phyloP scores from a whole-genome alignment of 2,888 invertebrate species.

The Drosophila bunnanda region DNA sequence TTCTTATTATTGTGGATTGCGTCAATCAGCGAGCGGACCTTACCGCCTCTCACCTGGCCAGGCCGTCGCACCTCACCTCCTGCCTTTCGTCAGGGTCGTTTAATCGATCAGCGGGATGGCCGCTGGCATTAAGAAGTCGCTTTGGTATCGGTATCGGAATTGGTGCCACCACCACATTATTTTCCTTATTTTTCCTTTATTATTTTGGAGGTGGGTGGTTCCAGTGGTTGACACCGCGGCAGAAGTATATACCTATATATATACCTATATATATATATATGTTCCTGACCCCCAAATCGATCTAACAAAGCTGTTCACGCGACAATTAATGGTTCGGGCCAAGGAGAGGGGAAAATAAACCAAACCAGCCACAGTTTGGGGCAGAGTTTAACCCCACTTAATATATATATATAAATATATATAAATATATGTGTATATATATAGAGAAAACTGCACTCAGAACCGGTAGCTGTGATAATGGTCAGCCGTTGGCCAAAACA shows the following conservation, averaged over 20 bases:
- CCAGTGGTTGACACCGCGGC: constrained; percentile 59
- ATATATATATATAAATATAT: neutral
- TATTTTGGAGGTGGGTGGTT: constrained; percentile 11
- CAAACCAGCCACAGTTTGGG: neutral
- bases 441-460: constrained; percentile 11
- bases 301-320: constrained; percentile 77
- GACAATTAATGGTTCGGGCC: constrained; percentile 73
- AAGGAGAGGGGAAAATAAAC: constrained; percentile 25
- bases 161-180: constrained; percentile 35
- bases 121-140: constrained; percentile 70
- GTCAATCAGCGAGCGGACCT: constrained; percentile 69
- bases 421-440: too few relatives aligned
- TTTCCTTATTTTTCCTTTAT: neutral
- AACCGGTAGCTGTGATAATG: constrained; percentile 77
- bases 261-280: constrained; percentile 9
- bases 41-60: constrained; percentile 13
- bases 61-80: neutral
- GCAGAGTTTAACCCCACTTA: neutral
- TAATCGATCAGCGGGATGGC: constrained; percentile 75
- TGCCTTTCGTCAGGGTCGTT: constrained; percentile 52
- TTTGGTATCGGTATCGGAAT: constrained; percentile 17
- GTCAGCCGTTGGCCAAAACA: constrained; percentile 59
- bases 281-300: constrained; percentile 76
- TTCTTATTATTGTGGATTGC: constrained; percentile 58
- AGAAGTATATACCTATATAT: neutral